Base-by-base conservation (phyloP, 2,113 vertebrate species). In the Boleophthalmus pectinirostris region DNA sequence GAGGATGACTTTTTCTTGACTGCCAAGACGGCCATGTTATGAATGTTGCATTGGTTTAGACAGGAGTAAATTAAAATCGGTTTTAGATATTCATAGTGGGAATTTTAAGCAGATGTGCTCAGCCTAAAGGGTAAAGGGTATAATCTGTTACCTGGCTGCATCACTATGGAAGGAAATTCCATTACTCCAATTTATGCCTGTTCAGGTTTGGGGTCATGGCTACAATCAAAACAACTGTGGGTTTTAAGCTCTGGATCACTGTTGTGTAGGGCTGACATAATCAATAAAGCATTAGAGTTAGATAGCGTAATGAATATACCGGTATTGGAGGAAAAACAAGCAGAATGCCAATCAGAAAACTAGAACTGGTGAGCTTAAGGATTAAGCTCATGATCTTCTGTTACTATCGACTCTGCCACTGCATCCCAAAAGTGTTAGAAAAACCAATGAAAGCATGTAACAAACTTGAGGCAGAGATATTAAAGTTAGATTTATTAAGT, bases 71-170 rank as follows among this genome's bases (percentile, higher is more conserved):
- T 64, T 38, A 43, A 38, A n/a, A 64, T 38, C 33, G 20, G 33
- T 43, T 64, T n/a, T 64, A 64, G 29, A 64, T 64, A 64, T 64
- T 38, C 61, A 64, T 38, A 43, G 61, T 18, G 56, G 21, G 23
- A 15, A 33, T 64, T 64, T 38, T 20, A n/a, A 12, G n/a, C 33
- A 5, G 58, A 33, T 33, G 15, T 64, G 61, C 61, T 64, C 20
- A n/a, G 18, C 33, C 9, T 35, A 38, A 18, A 12, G 18, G 16
- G 2, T 64, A n/a, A 61, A 61, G 58, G 58, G 6, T 61, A 33
- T 61, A 29, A 33, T 33, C 15, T 61, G 29, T 64, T 64, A 38
- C 29, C 61, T 64, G 20, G 20, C 51, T 54, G 25, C 58, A 15
- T 61, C 58, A 61, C 5, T 16, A 61, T 61, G 14, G 24, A 61